Evolutionary conservation across 2,888 invertebrate species (phyloP).

Genomic region (Cheiracanthium punctorium): DNA sequence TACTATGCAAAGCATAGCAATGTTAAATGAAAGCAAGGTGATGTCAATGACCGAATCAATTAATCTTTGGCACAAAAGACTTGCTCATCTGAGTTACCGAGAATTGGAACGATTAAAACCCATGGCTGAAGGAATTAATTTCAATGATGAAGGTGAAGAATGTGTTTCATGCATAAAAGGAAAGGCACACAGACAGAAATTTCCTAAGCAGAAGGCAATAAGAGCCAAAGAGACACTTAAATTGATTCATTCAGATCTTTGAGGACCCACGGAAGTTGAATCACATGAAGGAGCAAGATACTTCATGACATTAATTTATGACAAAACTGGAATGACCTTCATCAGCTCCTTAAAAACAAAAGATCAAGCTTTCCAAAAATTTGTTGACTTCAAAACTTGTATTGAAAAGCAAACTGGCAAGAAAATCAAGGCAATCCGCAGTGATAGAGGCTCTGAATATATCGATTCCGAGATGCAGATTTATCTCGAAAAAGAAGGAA

Average conservation of each 20-base stretch:
- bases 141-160: not conserved
- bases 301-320: too few relatives aligned
- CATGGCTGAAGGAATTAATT: not conserved
- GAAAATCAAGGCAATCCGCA: not conserved
- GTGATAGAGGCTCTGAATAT: not conserved
- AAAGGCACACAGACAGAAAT: not conserved
- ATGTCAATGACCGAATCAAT: too few relatives aligned
- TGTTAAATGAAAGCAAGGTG: too few relatives aligned
- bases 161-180: not conserved
- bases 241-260: not conserved
- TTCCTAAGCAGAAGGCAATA: not conserved
- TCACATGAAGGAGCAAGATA: too few relatives aligned
- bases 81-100: not conserved
- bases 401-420: too few relatives aligned
- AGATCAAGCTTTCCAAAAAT: not conserved
- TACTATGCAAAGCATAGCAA: not conserved
- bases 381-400: not conserved
- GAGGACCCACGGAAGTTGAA: not conserved
- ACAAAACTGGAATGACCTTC: constrained; percentile 6
- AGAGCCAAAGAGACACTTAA: not conserved
- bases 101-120: not conserved
- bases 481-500: too few relatives aligned
- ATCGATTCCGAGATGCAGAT: not conserved
- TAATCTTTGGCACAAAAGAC: not conserved
- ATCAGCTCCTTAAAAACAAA: not conserved